These are phyloP conservation scores for Marmota flaviventris DNA, from an alignment of 2,113 vertebrate species.

Conservation along the genomic window DNA sequence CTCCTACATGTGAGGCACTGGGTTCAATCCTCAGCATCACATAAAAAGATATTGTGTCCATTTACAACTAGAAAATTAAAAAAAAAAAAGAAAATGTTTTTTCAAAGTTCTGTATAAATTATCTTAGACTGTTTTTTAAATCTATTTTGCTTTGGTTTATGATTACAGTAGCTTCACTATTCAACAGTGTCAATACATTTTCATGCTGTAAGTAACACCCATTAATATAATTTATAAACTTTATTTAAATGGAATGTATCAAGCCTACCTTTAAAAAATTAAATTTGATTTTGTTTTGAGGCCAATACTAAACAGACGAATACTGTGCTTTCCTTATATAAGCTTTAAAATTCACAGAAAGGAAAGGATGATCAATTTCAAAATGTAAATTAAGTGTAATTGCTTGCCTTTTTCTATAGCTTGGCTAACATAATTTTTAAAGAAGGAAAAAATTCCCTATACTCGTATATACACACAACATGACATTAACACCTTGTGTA, in stretches of 20 bases:
- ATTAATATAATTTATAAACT: neutral
- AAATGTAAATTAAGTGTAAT: conserved; percentile 8
- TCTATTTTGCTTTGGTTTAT: conserved; percentile 24
- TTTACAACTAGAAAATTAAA: no score
- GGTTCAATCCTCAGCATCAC: no score
- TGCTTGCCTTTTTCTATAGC: neutral
- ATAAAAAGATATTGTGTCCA: no score
- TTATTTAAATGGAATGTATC: conserved; percentile 26
- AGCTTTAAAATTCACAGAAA: conserved; percentile 31
- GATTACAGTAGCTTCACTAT: conserved; percentile 1
- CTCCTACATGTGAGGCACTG: no score
- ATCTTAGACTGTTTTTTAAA: neutral
- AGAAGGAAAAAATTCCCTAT: neutral
- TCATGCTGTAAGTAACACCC: neutral
- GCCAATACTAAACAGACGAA: conserved; percentile 29
- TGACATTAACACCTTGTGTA: neutral
- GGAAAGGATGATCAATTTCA: conserved; percentile 41
- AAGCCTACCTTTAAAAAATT: conserved; percentile 15
- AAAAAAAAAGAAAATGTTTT: neutral
- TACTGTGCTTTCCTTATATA: neutral
- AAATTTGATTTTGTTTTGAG: conserved; percentile 11
- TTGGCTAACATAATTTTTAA: conserved; percentile 42
- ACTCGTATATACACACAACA: neutral
- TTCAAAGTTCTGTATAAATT: neutral
- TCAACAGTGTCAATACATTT: neutral